Evolutionary conservation across 2,113 vertebrate species (phyloP), one percentile per base, ranked within the genome.

Genomic region (Cervus canadensis): DNA sequence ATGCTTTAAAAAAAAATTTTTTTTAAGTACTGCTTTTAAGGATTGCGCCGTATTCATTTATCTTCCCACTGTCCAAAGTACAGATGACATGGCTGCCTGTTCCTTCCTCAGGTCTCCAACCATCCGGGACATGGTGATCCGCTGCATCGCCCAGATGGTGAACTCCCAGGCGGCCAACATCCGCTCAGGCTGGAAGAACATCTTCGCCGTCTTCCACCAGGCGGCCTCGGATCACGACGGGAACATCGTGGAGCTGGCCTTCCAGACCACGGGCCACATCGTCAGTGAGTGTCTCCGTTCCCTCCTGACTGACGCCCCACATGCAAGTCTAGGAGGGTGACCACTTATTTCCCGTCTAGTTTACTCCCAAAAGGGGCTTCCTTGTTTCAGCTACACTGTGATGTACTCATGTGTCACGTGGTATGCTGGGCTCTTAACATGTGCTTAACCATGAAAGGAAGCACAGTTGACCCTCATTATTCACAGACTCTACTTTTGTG

Each of bases 181-280:
- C 98, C 99, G 99, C 76, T 99, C 99, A 1, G 99, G 99, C n/a
- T 99, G 99, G 99, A 99, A 99, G 98, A 99, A 99, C 97, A 99
- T 99, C 97, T 99, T 99, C 97, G 99, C 99, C 0, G 99, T 99
- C 89, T 99, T 99, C 98, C 99, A 99, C 98, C 99, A 99, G 96
- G 99, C 99, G 1, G 99, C 99, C 0, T 99, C 99, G 0, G 99
- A 99, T 96, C 99, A 99, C 0, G 99, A 99, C 17, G 99, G 99
- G 93, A 99, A 99, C 86, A 99, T 99, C 0, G 99, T 99, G 97
- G 99, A 99, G 98, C 98, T 99, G 85, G 99, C 99, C 67, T 99
- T 99, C 97, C 99, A 99, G 97, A 99, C 99, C 71, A 99, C 99
- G 0, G 99, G 99, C 11, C 99, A 99, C 98, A 99, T 99, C 7